Evolutionary conservation across 2,797 vertebrate species (phyloP).

Genomic region (Cuniculus paca): DNA sequence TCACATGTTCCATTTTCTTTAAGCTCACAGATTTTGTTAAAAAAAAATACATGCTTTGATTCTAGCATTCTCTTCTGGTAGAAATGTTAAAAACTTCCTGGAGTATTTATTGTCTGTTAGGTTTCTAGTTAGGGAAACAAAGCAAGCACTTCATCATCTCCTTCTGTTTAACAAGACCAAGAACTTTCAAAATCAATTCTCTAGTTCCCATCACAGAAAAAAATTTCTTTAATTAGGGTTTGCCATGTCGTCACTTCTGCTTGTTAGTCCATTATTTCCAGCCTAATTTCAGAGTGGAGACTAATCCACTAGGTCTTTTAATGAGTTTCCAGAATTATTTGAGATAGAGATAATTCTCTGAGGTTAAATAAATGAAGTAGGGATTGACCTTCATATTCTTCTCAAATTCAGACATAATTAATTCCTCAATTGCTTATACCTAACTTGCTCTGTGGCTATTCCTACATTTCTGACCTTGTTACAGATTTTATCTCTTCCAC

Average conservation of each 20-base stretch:
- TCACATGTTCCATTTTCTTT: neutral
- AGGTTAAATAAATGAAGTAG: slow-evolving; percentile 85
- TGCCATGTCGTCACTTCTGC: slow-evolving; percentile 67
- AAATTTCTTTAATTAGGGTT: slow-evolving; percentile 63
- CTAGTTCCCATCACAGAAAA: neutral
- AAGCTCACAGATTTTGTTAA: neutral
- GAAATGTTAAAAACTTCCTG: neutral
- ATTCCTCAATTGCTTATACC: slow-evolving; percentile 82
- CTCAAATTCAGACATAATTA: slow-evolving; percentile 84
- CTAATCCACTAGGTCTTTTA: slow-evolving; percentile 84
- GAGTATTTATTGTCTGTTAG: neutral
- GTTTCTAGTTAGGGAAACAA: neutral
- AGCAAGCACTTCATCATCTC: neutral
- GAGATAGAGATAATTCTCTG: slow-evolving; percentile 80
- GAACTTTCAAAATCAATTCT: slow-evolving; percentile 62
- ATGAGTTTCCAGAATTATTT: slow-evolving; percentile 86
- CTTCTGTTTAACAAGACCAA: slow-evolving; percentile 26
- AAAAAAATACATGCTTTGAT: neutral
- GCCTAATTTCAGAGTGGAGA: slow-evolving; percentile 78
- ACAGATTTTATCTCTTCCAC: slow-evolving; percentile 83
- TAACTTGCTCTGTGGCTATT: slow-evolving; percentile 82
- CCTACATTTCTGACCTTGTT: slow-evolving; percentile 84
- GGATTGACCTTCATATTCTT: slow-evolving; percentile 83
- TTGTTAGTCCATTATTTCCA: slow-evolving; percentile 80
- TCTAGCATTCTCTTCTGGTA: neutral